Base-by-base conservation (phyloP, 2,797 vertebrate species). In the Emydoidea blandingii region DNA sequence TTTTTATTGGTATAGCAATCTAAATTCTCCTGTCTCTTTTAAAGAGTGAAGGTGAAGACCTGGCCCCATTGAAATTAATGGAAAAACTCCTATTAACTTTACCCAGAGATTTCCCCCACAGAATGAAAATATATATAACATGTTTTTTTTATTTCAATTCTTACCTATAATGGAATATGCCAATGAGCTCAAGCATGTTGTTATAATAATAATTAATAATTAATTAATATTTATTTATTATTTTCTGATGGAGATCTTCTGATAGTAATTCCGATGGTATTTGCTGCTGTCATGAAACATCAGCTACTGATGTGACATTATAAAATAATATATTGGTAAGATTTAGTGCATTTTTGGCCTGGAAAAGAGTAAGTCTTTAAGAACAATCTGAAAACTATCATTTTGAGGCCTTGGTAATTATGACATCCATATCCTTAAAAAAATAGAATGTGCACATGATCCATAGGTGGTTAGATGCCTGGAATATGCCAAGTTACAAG, bases 171-270 rank as follows among this genome's bases (percentile, higher is more conserved):
- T 65, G 34, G 62, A 65, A 9, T 65, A 65, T 34, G 34, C 34
- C 34, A 65, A n/a, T 34, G 34, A 65, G 16, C 34, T 65, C 16
- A 65, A 65, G 18, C 62, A 65, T 65, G 16, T 34, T 21, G 18
- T 8, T 18, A n/a, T 65, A n/a, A 65, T 65, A n/a, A 27, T 74
- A 19, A 19, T n/a, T 29, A 62, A 18, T n/a, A 34, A 65, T 18
- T 34, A 18, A 59, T 34, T 65, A 65, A n/a, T 62, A 65, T 18
- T 5, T 19, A 65, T 65, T 9, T 19, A n/a, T 65, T 18, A n/a
- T 65, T 62, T 62, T 34, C 11, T 59, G 59, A n/a, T 65, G 18
- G 31, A 85, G 85, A 14, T 44, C 49, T 94, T 88, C 79, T 90
- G 15, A 47, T 57, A 50, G 5, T 4, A 53, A 76, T 3, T 54